Conservation (phyloP, 2,113 vertebrate species). For the Lepisosteus osseus region DNA sequence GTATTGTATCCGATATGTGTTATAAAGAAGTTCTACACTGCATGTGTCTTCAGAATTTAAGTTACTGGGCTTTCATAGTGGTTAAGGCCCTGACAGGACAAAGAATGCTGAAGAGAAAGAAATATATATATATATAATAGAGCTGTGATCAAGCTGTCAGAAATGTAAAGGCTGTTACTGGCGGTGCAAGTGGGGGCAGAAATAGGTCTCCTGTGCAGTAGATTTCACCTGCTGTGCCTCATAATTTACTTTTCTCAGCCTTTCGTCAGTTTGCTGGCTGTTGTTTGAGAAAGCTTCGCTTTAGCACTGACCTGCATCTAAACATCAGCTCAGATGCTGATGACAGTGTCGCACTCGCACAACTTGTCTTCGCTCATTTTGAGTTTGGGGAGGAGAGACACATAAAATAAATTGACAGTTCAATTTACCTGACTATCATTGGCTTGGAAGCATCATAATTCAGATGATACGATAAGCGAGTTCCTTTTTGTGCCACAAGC, state of each 20-base stretch:
- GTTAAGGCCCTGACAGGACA: conserved; percentile 41
- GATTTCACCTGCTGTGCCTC: conserved; percentile 32
- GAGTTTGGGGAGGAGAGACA: no score
- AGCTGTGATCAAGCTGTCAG: conserved; percentile 46
- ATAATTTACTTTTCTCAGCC: conserved; percentile 32
- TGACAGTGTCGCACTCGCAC: no score
- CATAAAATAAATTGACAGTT: no score
- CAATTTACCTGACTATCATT: no score
- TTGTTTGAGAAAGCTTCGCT: background rate
- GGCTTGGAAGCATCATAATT: no score
- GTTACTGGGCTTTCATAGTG: conserved; percentile 10
- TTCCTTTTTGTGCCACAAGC: no score
- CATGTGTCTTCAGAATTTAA: no score
- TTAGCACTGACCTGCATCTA: conserved; percentile 23
- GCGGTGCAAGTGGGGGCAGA: conserved; percentile 16
- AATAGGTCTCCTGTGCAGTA: conserved; percentile 13
- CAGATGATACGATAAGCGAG: no score
- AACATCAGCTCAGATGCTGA: background rate
- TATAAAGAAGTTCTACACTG: no score
- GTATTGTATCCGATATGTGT: no score
- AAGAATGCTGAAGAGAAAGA: conserved; percentile 39
- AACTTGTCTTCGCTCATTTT: no score
- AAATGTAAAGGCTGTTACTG: conserved; percentile 33
- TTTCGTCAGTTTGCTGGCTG: conserved; percentile 29
- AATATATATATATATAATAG: conserved; percentile 38